A percentile compares a stretch with the other conserved stretches of the same genome.
Conservation (phyloP, 1,140 invertebrate species). For the Cryptotermes secundus region DNA sequence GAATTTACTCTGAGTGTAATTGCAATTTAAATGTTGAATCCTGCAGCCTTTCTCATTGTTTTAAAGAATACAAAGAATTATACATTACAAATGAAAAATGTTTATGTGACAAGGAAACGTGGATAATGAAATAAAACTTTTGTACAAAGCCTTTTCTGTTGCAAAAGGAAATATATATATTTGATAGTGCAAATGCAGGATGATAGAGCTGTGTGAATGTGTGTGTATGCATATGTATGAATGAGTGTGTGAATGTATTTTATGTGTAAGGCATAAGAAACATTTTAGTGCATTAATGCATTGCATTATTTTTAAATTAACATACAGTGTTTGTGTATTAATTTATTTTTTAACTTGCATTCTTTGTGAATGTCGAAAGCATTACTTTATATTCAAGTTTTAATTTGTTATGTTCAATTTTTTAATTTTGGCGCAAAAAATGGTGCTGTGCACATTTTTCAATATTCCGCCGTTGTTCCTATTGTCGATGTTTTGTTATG, state of each 20-base stretch:
- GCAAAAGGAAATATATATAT: background rate
- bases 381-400: conserved; percentile 23
- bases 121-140: background rate
- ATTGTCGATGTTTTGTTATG: conserved; percentile 21
- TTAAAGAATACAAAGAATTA: background rate
- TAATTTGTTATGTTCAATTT: background rate
- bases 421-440: conserved; percentile 27
- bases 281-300: conserved; percentile 30
- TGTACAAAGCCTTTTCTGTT: conserved; percentile 12
- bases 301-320: conserved; percentile 27
- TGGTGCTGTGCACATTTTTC: conserved; percentile 27
- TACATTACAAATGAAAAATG: background rate
- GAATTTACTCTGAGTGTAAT: no score
- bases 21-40: no score
- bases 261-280: background rate
- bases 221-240: background rate
- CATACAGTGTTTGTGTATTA: conserved; percentile 26
- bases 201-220: background rate
- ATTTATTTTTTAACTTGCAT: conserved; percentile 30
- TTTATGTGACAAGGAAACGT: background rate
- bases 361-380: conserved; percentile 32
- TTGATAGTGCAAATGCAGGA: conserved; percentile 2
- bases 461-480: conserved; percentile 18
- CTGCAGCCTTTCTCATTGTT: no score
- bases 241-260: background rate